Evolutionary conservation across 2,888 invertebrate species (phyloP), one percentile per base, ranked within the genome.

Genomic region (Drosophila macrothrix): DNA sequence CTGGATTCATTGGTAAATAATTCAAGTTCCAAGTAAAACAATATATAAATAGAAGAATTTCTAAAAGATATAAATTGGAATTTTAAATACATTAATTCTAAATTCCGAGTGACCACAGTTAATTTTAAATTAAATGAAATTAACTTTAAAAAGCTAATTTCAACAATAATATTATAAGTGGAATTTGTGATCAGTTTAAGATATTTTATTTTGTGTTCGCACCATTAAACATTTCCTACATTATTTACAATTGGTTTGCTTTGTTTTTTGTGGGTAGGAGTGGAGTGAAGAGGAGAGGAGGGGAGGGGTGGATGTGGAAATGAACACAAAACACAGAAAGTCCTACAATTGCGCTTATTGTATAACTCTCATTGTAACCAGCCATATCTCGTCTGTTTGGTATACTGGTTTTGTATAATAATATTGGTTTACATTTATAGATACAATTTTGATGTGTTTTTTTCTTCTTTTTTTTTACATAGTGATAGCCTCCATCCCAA

Each of bases 401-500:
- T n/a, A 59, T 46, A 49, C n/a, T 31, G 7, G 14, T 12, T 52
- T 9, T 43, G 28, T 58, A 28, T 52, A 68, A 59, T 68, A 71
- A 29, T 54, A 39, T 43, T 49, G 54, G 59, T 62, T 67, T 67
- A 66, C 67, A 67, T 78, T 80, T 80, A 86, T 84, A 83, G 78
- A 84, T 87, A 89, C 84, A 89, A 56, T 73, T 46, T 59, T 43
- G 31, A 12, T 6, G 16, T 29, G 12, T 4, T 31, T 16, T 14
- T 28, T 25, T 35, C 33, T 10, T 22, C 25, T 22, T 31, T n/a
- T 46, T 60, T 76, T 73, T 79, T 83, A 81, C 73, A 68, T 73
- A 49, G 22, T 46, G 16, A 46, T 74, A 85, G 90, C 85, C 85
- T 90, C 84, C 90, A 87, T 78, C 87, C 82, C 82, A 88, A 74